These are phyloP conservation scores for Gavia stellata DNA, from an alignment of 2,113 vertebrate genomes.

Conservation along the genomic window DNA sequence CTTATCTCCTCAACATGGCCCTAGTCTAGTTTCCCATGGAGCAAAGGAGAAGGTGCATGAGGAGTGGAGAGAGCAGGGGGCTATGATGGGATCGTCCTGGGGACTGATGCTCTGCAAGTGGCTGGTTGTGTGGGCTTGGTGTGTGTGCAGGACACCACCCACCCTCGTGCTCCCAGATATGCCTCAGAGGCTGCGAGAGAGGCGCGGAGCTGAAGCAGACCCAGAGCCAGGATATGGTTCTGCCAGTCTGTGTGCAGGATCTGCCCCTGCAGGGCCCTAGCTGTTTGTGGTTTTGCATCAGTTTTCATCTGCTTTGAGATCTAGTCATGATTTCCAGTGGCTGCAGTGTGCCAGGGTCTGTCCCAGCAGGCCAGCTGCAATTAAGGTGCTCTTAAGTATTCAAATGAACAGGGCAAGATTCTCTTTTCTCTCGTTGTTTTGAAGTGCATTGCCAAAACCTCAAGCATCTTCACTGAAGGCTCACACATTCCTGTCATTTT, in stretches of 20 bases:
- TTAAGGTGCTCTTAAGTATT: background rate
- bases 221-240: too few relatives aligned
- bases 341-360: background rate
- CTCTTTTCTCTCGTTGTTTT: background rate
- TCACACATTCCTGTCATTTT: background rate
- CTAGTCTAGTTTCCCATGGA: background rate
- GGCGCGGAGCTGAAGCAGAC: too few relatives aligned
- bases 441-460: background rate
- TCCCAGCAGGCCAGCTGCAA: background rate
- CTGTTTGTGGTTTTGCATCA: too few relatives aligned
- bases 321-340: background rate
- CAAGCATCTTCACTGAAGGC: background rate
- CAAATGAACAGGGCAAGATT: background rate
- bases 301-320: too few relatives aligned
- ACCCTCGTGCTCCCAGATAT: background rate
- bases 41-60: background rate
- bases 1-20: background rate
- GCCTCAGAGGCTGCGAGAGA: too few relatives aligned
- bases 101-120: background rate
- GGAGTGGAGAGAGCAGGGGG: background rate
- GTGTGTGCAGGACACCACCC: background rate
- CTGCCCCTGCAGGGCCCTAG: too few relatives aligned
- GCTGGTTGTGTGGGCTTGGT: background rate
- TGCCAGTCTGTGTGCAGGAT: too few relatives aligned
- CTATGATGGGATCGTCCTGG: background rate